Base-by-base conservation (phyloP, 2,113 vertebrate species). In the Trematomus loennbergii region DNA sequence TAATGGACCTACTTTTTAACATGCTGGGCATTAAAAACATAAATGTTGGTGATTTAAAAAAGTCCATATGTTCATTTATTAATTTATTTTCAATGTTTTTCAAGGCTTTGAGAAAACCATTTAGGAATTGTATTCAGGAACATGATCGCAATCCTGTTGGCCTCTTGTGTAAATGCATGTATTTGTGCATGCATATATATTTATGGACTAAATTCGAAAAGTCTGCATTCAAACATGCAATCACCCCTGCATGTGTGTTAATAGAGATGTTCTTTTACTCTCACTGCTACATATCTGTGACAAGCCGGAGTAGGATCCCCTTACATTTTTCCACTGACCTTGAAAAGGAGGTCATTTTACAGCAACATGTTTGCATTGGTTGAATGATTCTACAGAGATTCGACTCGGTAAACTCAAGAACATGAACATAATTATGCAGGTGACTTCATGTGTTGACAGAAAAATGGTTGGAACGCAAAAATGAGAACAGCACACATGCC, bases 251-350 rank as follows among this genome's bases (percentile, higher is more conserved):
- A 55, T 40, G 20, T 12, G 52, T 17, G 16, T 75, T 80, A 73
- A 80, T 63, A 61, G 69, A 83, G 82, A 88, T 86, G 86, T 76
- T 72, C 43, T 74, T 68, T 36, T 17, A 63, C 87, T 72, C 4
- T 90, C 92, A 90, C 79, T 29, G 52, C 58, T 54, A 64, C 54
- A 74, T 78, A 86, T 91, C 84, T 89, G 80, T 74, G 49, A 87
- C 78, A 61, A 64, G 18, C 69, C 66, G 53, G 48, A 60, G 81
- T 22, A 18, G 59, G 88, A 57, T 84, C 75, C 1, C 12, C 36
- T 94, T 93, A 90, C 92, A 61, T 77, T 90, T 85, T 88, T 78
- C 69, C 84, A 52, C 49, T 77, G 82, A 88, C 93, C 89, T 93
- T 92, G 83, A 87, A 69, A 62, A 5, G 20, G 84, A 89, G 86